Conservation (phyloP, 2,113 vertebrate genomes). For the Naja naja region DNA sequence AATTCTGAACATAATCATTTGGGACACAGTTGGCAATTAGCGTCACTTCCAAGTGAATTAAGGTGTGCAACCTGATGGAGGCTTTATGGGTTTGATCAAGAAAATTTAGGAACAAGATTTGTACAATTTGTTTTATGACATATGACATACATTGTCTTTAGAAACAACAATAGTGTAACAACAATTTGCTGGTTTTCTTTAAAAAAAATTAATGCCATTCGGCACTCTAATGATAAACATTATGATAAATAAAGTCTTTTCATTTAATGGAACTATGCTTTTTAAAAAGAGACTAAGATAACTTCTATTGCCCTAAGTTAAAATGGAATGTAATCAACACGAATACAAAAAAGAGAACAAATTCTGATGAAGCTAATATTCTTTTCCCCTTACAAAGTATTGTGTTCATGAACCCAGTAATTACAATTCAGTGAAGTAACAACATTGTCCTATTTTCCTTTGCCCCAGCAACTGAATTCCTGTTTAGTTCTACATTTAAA, state of each 20-base stretch:
- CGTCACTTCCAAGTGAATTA: background rate
- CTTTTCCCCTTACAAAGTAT: background rate
- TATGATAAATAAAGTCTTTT: background rate
- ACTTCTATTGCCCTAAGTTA: background rate
- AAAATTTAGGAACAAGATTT: background rate
- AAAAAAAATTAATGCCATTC: background rate
- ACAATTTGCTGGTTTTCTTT: background rate
- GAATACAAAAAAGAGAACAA: background rate
- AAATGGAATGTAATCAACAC: background rate
- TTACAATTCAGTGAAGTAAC: background rate
- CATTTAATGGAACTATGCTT: background rate
- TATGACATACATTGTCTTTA: background rate
- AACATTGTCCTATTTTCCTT: background rate
- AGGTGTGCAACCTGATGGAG: too few species aligned
- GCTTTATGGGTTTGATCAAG: background rate
- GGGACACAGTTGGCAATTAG: background rate
- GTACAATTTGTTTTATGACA: background rate
- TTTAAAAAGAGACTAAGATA: background rate
- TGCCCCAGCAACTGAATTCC: background rate
- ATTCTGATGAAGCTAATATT: background rate
- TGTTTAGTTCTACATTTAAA: background rate
- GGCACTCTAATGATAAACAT: background rate
- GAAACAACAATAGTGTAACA: background rate
- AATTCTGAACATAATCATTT: background rate
- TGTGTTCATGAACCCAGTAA: background rate